Percentiles rank a stretch among this genome's conserved stretches.
Evolutionary conservation across 1,140 invertebrate genomes (phyloP).

Genomic region (Batillaria attramentaria): DNA sequence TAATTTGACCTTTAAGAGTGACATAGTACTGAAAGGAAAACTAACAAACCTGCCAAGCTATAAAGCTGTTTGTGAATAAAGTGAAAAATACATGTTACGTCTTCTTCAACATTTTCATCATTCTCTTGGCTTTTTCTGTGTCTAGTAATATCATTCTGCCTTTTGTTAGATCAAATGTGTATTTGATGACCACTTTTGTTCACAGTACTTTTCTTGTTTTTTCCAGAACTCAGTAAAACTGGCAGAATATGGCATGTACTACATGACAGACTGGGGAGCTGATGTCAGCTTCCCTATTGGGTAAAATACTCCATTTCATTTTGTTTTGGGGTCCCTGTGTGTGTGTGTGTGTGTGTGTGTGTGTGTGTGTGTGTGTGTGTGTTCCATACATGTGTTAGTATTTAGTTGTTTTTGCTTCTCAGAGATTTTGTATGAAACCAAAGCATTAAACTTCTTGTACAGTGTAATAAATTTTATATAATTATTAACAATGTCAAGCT

Average conservation of each 20-base stretch:
- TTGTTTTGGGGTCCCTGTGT: background rate
- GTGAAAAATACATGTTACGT: background rate
- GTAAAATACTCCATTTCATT: constrained; percentile 74
- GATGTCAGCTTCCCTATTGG: constrained; percentile 94
- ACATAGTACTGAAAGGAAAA: background rate
- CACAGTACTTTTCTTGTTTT: background rate
- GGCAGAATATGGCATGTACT: constrained; percentile 93
- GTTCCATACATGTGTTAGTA: too few relatives aligned
- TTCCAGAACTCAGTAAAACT: constrained; percentile 80
- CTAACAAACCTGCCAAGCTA: too few relatives aligned
- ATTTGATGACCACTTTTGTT: background rate
- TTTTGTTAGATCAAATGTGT: background rate
- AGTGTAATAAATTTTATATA: too few relatives aligned
- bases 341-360: background rate
- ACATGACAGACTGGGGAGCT: constrained; percentile 88
- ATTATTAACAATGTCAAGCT: too few relatives aligned
- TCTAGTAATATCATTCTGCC: background rate
- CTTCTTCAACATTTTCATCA: background rate
- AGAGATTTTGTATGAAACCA: too few relatives aligned
- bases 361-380: constrained; percentile 15
- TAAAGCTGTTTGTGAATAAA: background rate
- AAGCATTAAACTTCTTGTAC: too few relatives aligned
- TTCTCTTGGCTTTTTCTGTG: background rate
- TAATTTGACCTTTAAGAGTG: background rate
- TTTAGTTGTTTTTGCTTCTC: too few relatives aligned